Base-by-base conservation (phyloP, 1,140 invertebrate species). In the Drosophila tsacasi region DNA sequence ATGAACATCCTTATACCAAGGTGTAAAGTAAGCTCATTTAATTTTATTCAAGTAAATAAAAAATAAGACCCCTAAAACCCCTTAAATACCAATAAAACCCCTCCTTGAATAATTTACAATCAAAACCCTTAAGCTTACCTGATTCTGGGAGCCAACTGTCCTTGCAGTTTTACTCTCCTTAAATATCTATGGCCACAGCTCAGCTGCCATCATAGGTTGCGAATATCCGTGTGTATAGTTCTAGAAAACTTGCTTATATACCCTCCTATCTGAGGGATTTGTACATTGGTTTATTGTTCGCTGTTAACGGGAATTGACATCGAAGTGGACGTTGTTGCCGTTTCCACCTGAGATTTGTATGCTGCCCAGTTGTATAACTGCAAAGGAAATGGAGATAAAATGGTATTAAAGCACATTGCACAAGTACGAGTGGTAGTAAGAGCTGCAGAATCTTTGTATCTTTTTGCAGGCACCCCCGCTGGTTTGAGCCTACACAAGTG, bases 311-410 rank as follows among this genome's bases (percentile, higher is more conserved):
- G 37, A 79, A 72, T 79, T 67, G 81, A 76, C 76, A 66, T 54
- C 37, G 55, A 54, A 37, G 58, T 60, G 47, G 54, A 64, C 35
- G 50, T 25, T 66, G 50, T 25, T 66, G 57, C 42, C 37, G 58
- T 42, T 66, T 72, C 55, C 76, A 64, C 27, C 44, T 63, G 59
- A 74, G 49, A 15, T 46, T 68, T 60, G 25, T 47, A 10, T 23
- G 52, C 25, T 49, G 47, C 37, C 37, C 44, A 39, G 39, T 77
- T 73, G 78, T 73, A 49, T 68, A 83, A 79, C 83, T 86, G 83
- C 6, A 89, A 89, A 21, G 15, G 59, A 55, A 78, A 25, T 19
- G 50, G 39, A 39, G 54, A 44, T 32, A 40, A 50, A 17, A n/a
- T 15, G n/a, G 21, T 47, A 47, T 69, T 69, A 71, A 46, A 19